These are phyloP conservation scores for Gallirallus australis DNA, from an alignment of 2,797 vertebrate genomes.

Conservation along the genomic window DNA sequence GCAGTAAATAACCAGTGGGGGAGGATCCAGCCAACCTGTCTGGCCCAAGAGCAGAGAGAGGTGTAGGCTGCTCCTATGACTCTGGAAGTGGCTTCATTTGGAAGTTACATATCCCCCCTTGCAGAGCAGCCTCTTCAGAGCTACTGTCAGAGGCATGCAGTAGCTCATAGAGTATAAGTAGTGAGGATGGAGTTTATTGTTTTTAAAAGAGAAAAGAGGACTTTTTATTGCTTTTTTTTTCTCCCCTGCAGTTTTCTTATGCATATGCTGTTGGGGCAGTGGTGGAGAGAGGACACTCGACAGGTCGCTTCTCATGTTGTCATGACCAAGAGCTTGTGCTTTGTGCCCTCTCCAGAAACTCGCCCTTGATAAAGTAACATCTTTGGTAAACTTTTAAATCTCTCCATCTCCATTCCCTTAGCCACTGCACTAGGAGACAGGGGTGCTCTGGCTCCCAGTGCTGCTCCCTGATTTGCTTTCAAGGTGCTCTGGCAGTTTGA, in stretches of 20 bases:
- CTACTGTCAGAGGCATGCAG: not conserved
- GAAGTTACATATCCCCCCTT: not conserved
- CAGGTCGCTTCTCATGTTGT: rapidly evolving
- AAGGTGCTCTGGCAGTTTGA: not conserved
- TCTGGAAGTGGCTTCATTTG: not conserved
- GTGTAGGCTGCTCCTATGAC: not conserved
- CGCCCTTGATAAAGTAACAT: not conserved
- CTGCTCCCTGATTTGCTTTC: not conserved
- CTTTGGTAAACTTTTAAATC: not conserved
- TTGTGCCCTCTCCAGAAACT: not conserved
- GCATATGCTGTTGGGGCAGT: not conserved
- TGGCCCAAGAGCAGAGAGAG: not conserved
- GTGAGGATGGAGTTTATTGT: not conserved
- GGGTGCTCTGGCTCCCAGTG: not conserved
- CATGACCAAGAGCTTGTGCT: not conserved
- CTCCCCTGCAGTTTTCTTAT: not conserved
- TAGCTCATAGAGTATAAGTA: not conserved
- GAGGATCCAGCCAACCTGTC: not conserved
- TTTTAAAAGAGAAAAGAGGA: not conserved
- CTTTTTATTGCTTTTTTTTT: not conserved
- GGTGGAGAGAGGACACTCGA: not conserved
- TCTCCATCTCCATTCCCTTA: not conserved
- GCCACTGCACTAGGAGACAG: not conserved
- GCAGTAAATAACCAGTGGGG: not conserved
- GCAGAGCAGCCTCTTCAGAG: not conserved